A percentile compares a stretch with the other conserved stretches of the same genome.
These are phyloP conservation scores for Dendrophyllia cribrosa DNA, from an alignment of 64 coral and sea anemone genomes.

Conservation along the genomic window DNA sequence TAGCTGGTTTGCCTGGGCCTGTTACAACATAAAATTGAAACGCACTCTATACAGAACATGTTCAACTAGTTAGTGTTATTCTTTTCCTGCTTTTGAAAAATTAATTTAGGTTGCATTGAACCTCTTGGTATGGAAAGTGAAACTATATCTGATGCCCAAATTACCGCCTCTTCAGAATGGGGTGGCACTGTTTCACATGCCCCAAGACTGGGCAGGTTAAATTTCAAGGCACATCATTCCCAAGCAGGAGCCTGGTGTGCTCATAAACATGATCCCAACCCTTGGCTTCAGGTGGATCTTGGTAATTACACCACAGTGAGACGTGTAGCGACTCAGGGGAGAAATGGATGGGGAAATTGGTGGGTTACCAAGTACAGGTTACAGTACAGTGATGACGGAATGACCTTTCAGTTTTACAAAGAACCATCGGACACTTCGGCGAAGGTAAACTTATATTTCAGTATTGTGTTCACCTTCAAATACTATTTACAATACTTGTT, in stretches of 20 bases:
- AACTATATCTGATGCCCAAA: background rate
- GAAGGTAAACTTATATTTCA: no score
- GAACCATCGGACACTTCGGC: conserved; percentile 11
- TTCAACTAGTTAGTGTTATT: no score
- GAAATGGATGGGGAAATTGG: conserved; percentile 14
- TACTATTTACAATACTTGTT: no score
- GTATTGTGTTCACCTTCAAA: no score
- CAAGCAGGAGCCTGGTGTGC: conserved; percentile 36
- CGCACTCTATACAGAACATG: no score
- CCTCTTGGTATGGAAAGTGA: conserved; percentile 19
- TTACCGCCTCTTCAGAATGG: conserved; percentile 47
- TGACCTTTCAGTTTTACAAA: background rate
- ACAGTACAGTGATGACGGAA: conserved; percentile 22
- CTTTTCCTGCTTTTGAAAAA: no score
- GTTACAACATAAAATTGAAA: no score
- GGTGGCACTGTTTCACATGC: background rate
- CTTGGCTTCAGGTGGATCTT: conserved; percentile 52
- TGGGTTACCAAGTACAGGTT: conserved; percentile 4
- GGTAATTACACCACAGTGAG: background rate
- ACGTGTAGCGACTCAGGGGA: conserved; percentile 33
- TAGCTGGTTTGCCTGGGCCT: no score
- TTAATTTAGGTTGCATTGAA: background rate
- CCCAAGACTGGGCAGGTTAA: conserved; percentile 18
- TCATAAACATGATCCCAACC: conserved; percentile 7
- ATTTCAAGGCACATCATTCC: background rate